Conservation (phyloP, 2,113 vertebrate genomes). For the Eidolon helvum region DNA sequence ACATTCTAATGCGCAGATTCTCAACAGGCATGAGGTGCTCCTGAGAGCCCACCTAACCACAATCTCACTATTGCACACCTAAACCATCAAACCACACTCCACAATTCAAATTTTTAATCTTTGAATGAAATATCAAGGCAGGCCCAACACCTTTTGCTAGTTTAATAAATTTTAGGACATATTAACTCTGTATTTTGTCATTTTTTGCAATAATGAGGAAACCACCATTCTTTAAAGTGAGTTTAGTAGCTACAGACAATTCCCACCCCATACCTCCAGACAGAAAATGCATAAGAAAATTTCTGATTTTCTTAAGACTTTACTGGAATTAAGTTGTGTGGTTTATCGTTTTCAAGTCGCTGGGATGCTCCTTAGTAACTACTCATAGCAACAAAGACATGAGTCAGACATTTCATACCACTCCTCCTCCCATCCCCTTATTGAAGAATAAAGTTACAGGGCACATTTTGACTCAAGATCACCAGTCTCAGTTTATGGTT, state of each 20-base stretch:
- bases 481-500: not conserved
- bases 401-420: not conserved
- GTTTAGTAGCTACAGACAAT: not conserved
- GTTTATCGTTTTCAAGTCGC: not conserved
- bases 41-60: not conserved
- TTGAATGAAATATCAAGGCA: not conserved
- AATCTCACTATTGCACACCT: not conserved
- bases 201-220: conserved; percentile 4
- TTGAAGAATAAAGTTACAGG: not conserved
- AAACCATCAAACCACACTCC: not conserved
- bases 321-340: conserved; percentile 33
- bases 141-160: not conserved
- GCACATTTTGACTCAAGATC: not conserved
- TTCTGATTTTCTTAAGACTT: conserved; percentile 42
- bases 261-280: not conserved
- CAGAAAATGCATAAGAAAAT: conserved; percentile 32
- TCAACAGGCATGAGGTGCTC: not conserved
- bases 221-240: conserved; percentile 37
- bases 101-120: not conserved
- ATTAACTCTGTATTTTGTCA: not conserved
- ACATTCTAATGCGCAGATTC: not conserved
- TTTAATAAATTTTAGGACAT: not conserved
- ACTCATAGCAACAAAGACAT: not conserved
- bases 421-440: not conserved
- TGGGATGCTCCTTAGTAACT: not conserved